These are phyloP conservation scores for Caenorhabditis angaria DNA, from an alignment of 2,888 invertebrate genomes.

Conservation along the genomic window DNA sequence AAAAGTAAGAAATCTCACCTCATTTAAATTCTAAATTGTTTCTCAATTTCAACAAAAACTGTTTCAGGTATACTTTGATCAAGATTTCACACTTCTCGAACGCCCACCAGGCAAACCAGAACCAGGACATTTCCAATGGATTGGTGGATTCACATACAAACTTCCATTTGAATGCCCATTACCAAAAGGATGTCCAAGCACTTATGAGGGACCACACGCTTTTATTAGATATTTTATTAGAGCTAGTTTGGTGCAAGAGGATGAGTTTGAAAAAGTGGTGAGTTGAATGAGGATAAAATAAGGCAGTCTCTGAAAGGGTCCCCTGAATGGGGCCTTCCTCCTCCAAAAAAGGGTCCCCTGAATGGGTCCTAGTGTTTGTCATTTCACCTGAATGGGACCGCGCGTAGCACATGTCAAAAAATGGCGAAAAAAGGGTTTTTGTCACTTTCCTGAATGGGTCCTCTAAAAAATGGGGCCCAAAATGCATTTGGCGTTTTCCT, in stretches of 20 bases:
- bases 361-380: no score
- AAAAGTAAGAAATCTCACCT: conserved; percentile 31
- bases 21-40: not conserved
- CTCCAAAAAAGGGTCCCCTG: no score
- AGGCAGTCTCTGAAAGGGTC: no score
- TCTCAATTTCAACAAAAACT: not conserved
- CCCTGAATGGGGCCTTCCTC: no score
- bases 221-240: conserved; percentile 69
- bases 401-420: no score
- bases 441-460: no score
- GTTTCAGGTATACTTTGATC: conserved; percentile 66
- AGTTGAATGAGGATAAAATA: no score
- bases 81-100: conserved; percentile 68
- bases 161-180: conserved; percentile 70
- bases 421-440: no score
- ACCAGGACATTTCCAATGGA: conserved; percentile 70
- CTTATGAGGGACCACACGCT: conserved; percentile 67
- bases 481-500: no score
- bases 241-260: conserved; percentile 65
- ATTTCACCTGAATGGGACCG: no score
- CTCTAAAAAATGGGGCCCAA: no score
- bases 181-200: conserved; percentile 67
- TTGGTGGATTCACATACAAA: conserved; percentile 63
- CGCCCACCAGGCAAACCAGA: conserved; percentile 70
- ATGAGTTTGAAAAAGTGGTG: conserved; percentile 41